Percentiles rank a stretch among this genome's conserved stretches.
phyloP scores from a whole-genome alignment of 2,888 invertebrate species.

The Macaria liturata region DNA sequence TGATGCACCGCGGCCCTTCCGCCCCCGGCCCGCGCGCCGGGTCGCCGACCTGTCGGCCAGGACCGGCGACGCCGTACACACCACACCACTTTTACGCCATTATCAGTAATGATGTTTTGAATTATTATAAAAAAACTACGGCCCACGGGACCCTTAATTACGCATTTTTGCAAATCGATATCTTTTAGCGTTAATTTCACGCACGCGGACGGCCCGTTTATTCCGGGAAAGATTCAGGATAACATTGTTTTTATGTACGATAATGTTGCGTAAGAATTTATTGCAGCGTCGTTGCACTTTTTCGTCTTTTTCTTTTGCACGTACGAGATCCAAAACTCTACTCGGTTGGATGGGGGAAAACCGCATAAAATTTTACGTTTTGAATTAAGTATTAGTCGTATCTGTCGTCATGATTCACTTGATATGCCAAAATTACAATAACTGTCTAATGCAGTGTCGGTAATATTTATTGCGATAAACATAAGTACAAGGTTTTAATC shows the following conservation, averaged over 20 bases:
- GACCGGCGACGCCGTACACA: conserved; percentile 52
- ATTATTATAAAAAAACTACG: conserved; percentile 64
- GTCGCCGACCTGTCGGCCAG: conserved; percentile 73
- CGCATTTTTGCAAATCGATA: conserved; percentile 46
- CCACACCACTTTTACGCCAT: conserved; percentile 67
- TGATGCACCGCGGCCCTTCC: conserved; percentile 67
- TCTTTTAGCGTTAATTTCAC: conserved; percentile 45
- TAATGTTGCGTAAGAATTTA: conserved; percentile 30
- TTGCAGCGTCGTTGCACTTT: conserved; percentile 7
- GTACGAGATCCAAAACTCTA: background rate
- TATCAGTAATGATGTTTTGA: conserved; percentile 66
- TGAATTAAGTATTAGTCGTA: background rate
- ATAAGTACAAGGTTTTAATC: no score
- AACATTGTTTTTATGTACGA: conserved; percentile 39
- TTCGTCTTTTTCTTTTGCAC: conserved; percentile 11
- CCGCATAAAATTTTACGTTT: background rate
- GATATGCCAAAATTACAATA: no score
- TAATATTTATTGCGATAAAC: no score
- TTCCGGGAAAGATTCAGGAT: conserved; percentile 51
- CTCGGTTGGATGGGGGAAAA: background rate
- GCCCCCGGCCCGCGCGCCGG: conserved; percentile 58
- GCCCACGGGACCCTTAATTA: conserved; percentile 52
- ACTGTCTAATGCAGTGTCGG: no score
- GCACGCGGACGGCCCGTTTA: conserved; percentile 26
- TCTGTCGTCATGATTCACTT: no score